Evolutionary conservation across 2,888 invertebrate genomes (phyloP).

Genomic region (Diloba caeruleocephala): DNA sequence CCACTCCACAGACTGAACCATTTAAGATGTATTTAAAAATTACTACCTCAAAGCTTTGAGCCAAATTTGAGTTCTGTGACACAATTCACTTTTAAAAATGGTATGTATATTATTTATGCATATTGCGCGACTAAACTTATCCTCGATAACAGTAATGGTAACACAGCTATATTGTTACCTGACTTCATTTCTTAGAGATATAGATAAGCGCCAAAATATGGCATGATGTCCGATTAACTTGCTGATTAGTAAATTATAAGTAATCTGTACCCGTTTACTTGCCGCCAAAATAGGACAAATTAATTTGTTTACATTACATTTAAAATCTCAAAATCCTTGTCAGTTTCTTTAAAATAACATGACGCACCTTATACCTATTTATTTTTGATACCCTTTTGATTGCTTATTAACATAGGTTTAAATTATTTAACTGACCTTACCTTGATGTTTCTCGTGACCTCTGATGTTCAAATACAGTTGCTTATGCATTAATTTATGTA

Average conservation of each 20-base stretch:
- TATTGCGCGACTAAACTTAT: slow-evolving; percentile 3
- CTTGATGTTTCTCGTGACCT: slow-evolving; percentile 47
- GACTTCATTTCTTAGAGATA: slow-evolving; percentile 39
- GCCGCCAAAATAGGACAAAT: too few relatives aligned
- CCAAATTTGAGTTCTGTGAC: too few relatives aligned
- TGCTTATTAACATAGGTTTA: slow-evolving; percentile 33
- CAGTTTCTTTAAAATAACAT: slow-evolving; percentile 1
- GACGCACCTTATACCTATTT: background rate
- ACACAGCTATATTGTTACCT: slow-evolving; percentile 43
- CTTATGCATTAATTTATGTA: slow-evolving; percentile 25
- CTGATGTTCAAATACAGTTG: slow-evolving; percentile 28
- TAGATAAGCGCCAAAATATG: slow-evolving; percentile 40
- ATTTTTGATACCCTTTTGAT: slow-evolving; percentile 23
- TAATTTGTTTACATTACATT: background rate
- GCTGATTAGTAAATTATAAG: slow-evolving; percentile 36
- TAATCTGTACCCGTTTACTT: slow-evolving; percentile 9
- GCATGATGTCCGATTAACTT: slow-evolving; percentile 47
- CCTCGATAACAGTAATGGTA: slow-evolving; percentile 36
- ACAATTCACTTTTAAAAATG: too few relatives aligned
- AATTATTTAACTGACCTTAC: slow-evolving; percentile 45
- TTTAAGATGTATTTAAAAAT: too few relatives aligned
- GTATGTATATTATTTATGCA: too few relatives aligned
- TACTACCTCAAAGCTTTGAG: too few relatives aligned
- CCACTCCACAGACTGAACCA: slow-evolving; percentile 1
- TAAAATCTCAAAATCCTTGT: slow-evolving; percentile 1